Percentiles rank a stretch among this genome's conserved stretches.
These are phyloP conservation scores for Cryptocheilus praepositus DNA, from an alignment of 2,888 invertebrate genomes.

Conservation along the genomic window DNA sequence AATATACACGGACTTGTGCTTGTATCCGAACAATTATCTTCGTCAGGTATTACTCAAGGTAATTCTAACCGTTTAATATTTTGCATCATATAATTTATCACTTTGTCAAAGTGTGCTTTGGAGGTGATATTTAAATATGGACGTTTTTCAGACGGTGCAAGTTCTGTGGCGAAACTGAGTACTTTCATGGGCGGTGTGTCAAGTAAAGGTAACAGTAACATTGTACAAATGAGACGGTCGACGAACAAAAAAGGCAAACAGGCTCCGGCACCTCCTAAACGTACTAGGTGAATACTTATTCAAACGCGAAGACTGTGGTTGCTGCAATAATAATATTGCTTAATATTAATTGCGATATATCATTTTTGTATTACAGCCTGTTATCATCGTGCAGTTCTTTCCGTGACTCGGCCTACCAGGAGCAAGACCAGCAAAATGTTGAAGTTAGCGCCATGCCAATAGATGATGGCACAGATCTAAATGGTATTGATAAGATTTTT, in stretches of 20 bases:
- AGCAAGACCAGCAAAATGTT: constrained; percentile 77
- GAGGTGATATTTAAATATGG: constrained; percentile 14
- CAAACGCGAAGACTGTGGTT: background rate
- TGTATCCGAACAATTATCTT: constrained; percentile 73
- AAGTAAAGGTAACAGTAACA: constrained; percentile 78
- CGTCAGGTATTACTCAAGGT: constrained; percentile 68
- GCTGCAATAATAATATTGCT: no score
- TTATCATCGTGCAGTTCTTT: constrained; percentile 90
- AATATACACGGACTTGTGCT: constrained; percentile 78
- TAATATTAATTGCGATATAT: constrained; percentile 11
- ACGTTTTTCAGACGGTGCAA: constrained; percentile 74
- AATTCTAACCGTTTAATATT: constrained; percentile 16
- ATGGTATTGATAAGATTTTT: constrained; percentile 78
- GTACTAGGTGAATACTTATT: constrained; percentile 84
- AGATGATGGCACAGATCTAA: constrained; percentile 78
- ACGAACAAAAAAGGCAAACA: constrained; percentile 94
- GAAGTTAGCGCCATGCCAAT: constrained; percentile 75
- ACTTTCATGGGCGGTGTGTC: constrained; percentile 79
- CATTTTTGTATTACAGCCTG: constrained; percentile 77
- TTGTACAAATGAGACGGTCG: constrained; percentile 89
- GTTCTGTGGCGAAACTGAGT: constrained; percentile 78
- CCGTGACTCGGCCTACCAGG: constrained; percentile 88
- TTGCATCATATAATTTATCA: no score
- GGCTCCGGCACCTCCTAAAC: constrained; percentile 96
- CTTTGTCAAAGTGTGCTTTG: no score